A percentile compares a stretch with the other conserved stretches of the same genome.
phyloP scores from a whole-genome alignment of 1,140 invertebrate genomes.

The Drosophila mayri region DNA sequence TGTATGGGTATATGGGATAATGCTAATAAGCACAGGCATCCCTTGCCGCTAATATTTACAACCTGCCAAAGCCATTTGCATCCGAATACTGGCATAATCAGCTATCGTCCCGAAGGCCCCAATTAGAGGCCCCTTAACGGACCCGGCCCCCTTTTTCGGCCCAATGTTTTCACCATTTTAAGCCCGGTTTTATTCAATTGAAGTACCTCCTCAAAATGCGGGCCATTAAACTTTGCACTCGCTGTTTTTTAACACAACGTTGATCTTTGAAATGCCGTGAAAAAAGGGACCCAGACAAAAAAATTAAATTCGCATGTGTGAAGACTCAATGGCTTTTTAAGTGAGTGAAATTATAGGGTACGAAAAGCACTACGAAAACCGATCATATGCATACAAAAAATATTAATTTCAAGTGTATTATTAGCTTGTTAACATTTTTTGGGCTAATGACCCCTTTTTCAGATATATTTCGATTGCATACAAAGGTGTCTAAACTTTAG shows the following conservation, averaged over 20 bases:
- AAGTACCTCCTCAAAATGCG: constrained; percentile 23
- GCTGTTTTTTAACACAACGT: constrained; percentile 12
- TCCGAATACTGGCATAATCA: constrained; percentile 66
- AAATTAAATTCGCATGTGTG: constrained; percentile 33
- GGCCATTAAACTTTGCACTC: constrained; percentile 36
- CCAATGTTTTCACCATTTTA: constrained; percentile 21
- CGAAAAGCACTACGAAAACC: constrained; percentile 4
- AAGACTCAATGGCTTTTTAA: constrained; percentile 39
- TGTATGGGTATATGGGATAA: constrained; percentile 1
- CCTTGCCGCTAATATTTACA: constrained; percentile 17
- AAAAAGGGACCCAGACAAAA: constrained; percentile 17
- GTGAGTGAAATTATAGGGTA: constrained; percentile 42
- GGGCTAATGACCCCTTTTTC: not conserved
- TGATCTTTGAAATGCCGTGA: constrained; percentile 21
- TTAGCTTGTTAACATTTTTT: constrained; percentile 12
- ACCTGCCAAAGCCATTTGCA: constrained; percentile 40
- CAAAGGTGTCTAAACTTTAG: not conserved
- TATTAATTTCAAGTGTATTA: constrained; percentile 23
- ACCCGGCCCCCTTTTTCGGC: constrained; percentile 20
- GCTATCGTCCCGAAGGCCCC: constrained; percentile 37
- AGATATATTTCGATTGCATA: not conserved
- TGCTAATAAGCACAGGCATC: constrained; percentile 12
- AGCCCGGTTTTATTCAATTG: constrained; percentile 33
- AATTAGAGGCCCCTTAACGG: constrained; percentile 44
- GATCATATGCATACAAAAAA: constrained; percentile 6